phyloP scores from a whole-genome alignment of 2,113 vertebrate genomes.

The Archilochus colubris region DNA sequence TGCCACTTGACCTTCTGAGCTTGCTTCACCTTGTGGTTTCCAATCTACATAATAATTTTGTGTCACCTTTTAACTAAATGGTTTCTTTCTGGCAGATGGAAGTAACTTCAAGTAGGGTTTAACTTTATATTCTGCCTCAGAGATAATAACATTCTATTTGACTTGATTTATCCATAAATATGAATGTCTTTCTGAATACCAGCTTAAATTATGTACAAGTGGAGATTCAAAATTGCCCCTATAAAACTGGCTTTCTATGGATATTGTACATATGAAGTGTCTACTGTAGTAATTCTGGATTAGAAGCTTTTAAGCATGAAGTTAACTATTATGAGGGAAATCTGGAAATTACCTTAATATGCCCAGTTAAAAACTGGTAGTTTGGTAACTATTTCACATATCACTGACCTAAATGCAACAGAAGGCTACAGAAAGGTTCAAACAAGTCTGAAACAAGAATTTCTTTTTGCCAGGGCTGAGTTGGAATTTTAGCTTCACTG shows the following conservation, averaged over 20 bases:
- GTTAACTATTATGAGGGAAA: background rate
- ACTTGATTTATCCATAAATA: conserved; percentile 55
- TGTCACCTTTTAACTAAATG: conserved; percentile 27
- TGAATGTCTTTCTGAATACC: conserved; percentile 34
- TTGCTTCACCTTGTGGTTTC: conserved; percentile 52
- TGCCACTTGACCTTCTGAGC: conserved; percentile 13
- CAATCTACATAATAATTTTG: conserved; percentile 29
- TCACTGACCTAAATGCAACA: background rate
- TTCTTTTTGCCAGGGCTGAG: background rate
- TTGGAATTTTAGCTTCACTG: background rate
- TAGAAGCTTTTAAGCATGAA: background rate
- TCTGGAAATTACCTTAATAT: background rate
- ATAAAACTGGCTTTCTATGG: background rate
- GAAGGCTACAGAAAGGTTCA: background rate
- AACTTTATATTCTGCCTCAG: conserved; percentile 31
- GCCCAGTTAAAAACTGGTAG: background rate
- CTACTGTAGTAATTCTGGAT: background rate
- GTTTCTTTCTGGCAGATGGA: conserved; percentile 49
- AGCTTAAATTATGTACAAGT: conserved; percentile 37
- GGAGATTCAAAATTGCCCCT: background rate
- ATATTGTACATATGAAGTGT: background rate
- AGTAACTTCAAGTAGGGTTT: conserved; percentile 30
- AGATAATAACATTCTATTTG: conserved; percentile 11
- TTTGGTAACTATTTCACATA: background rate
- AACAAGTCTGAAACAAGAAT: background rate